These are phyloP conservation scores for Akabosia matsudoensis DNA, from an alignment of 1,140 invertebrate genomes.

Conservation along the genomic window DNA sequence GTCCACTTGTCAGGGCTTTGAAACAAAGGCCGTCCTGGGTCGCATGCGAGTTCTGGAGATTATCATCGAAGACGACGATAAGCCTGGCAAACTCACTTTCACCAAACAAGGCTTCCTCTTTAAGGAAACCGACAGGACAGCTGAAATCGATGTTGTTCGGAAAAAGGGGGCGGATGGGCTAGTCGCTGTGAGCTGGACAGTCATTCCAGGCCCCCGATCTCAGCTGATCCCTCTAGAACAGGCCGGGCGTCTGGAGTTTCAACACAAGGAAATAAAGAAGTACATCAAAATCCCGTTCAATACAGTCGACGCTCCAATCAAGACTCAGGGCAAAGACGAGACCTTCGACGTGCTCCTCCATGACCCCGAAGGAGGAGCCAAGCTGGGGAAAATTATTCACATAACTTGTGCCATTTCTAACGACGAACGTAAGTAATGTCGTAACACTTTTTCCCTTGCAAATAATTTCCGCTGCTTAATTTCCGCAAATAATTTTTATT, in stretches of 20 bases:
- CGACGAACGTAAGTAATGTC: constrained; percentile 60
- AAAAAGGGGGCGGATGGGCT: constrained; percentile 59
- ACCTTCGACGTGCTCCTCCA: constrained; percentile 60
- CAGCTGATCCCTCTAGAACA: constrained; percentile 58
- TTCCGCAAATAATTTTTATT: constrained; percentile 10
- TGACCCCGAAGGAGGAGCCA: constrained; percentile 56
- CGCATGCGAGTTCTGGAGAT: constrained; percentile 52
- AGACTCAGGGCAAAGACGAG: constrained; percentile 48
- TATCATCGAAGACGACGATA: constrained; percentile 48
- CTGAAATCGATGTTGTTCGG: constrained; percentile 56
- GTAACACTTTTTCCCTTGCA: constrained; percentile 32
- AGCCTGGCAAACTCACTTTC: constrained; percentile 61
- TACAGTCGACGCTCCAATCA: background rate
- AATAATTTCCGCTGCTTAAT: background rate
- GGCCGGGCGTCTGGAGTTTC: constrained; percentile 59
- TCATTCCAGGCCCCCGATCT: constrained; percentile 56
- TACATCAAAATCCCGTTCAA: background rate
- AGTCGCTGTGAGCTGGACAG: constrained; percentile 58
- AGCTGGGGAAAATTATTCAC: constrained; percentile 57
- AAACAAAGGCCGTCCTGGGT: constrained; percentile 52
- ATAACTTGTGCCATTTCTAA: constrained; percentile 63
- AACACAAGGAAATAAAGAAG: constrained; percentile 57
- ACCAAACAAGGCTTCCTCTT: constrained; percentile 59
- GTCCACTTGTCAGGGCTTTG: constrained; percentile 49
- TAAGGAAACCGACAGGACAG: constrained; percentile 59